Percentiles rank a stretch among this genome's conserved stretches.
Evolutionary conservation across 2,888 invertebrate genomes (phyloP).

Genomic region (Blastobasis lacticolella): DNA sequence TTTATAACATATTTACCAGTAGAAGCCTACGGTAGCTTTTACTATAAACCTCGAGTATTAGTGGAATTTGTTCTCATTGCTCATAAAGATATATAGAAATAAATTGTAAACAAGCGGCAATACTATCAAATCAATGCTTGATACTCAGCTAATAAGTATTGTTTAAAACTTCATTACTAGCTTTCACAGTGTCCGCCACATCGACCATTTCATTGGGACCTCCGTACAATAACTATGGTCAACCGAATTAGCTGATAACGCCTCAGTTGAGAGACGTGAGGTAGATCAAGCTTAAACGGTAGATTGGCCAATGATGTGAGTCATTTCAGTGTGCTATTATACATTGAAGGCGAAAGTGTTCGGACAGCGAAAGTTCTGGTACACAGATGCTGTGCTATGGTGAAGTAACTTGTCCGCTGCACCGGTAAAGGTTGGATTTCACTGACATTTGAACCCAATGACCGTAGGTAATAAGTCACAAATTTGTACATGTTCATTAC

Average conservation of each 20-base stretch:
- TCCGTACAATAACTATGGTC: constrained; percentile 8
- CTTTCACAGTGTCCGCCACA: constrained; percentile 16
- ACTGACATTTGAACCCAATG: constrained; percentile 14
- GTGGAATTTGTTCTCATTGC: background rate
- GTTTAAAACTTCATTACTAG: constrained; percentile 8
- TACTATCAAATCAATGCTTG: background rate
- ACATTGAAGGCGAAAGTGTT: constrained; percentile 57
- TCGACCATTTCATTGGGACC: constrained; percentile 10
- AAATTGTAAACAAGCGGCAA: background rate
- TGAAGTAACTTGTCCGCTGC: constrained; percentile 13
- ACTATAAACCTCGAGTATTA: background rate
- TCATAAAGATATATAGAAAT: background rate
- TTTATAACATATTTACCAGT: background rate
- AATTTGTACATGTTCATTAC: no score
- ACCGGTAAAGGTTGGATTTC: constrained; percentile 35
- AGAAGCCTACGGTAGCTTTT: background rate
- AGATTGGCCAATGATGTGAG: constrained; percentile 36
- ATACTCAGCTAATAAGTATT: background rate
- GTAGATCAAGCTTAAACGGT: constrained; percentile 8
- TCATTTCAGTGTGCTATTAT: constrained; percentile 31
- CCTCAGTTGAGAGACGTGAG: background rate
- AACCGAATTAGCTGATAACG: constrained; percentile 5
- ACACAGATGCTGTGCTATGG: constrained; percentile 3
- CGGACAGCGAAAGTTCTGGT: constrained; percentile 46
- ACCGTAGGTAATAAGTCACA: background rate